phyloP scores from a whole-genome alignment of 2,113 vertebrate species.

The Scopus umbretta region DNA sequence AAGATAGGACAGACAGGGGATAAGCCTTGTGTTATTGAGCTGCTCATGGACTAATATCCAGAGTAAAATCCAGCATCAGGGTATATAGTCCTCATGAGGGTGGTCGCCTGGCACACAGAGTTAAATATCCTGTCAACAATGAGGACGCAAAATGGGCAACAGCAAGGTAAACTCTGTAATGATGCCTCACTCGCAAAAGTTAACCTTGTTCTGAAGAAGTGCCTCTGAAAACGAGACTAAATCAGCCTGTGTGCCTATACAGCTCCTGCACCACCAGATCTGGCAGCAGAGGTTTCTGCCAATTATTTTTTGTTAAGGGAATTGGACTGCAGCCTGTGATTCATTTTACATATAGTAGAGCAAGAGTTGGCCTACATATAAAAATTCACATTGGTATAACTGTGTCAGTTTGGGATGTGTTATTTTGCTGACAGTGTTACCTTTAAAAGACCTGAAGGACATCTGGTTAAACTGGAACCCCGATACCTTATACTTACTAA shows the following conservation, averaged over 20 bases:
- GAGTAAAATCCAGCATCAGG: not conserved
- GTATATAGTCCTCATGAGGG: not conserved
- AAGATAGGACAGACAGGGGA: not conserved
- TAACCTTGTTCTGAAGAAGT: not conserved
- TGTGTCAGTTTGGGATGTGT: slow-evolving; percentile 50
- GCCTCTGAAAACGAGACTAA: not conserved
- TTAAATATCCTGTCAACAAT: not conserved
- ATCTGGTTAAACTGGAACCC: slow-evolving; percentile 3
- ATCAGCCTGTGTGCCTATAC: not conserved
- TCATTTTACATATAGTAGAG: slow-evolving; percentile 45
- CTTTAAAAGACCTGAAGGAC: slow-evolving; percentile 40
- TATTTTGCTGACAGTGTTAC: slow-evolving; percentile 55
- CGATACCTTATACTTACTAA: not conserved
- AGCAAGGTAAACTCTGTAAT: not conserved
- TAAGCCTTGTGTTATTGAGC: not conserved
- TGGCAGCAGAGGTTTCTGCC: slow-evolving; percentile 34
- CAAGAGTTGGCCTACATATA: slow-evolving; percentile 52
- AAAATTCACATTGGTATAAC: slow-evolving; percentile 49
- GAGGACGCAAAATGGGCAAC: not conserved
- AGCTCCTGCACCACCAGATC: slow-evolving; percentile 4
- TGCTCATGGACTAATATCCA: not conserved
- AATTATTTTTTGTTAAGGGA: slow-evolving; percentile 43
- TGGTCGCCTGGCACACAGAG: not conserved
- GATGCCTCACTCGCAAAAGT: not conserved
- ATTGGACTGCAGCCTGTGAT: slow-evolving; percentile 35